Conservation (phyloP, 2,888 invertebrate genomes). For the Priocnemis perturbator region DNA sequence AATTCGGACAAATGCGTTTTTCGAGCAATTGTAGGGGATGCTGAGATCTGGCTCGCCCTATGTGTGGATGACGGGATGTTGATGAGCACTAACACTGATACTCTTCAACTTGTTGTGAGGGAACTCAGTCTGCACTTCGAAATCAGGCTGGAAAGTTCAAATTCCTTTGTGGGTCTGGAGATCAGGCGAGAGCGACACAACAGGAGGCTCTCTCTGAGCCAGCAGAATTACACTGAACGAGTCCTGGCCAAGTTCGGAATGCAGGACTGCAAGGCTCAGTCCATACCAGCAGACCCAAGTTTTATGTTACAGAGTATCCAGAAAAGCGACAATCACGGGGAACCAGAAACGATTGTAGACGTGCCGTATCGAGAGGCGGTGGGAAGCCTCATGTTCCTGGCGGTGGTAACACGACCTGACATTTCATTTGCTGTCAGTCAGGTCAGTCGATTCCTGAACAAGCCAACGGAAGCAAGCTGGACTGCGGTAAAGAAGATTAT, state of each 20-base stretch:
- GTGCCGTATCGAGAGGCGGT: background rate
- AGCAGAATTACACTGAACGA: background rate
- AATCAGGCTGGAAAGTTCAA: background rate
- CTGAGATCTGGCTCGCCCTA: background rate
- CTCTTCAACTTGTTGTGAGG: background rate
- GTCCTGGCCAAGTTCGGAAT: background rate
- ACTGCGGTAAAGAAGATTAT: constrained; percentile 37
- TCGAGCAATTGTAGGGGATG: background rate
- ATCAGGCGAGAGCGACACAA: background rate
- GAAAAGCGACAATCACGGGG: background rate
- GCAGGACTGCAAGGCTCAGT: background rate
- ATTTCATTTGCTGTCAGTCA: constrained; percentile 24
- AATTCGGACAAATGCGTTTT: constrained; percentile 7
- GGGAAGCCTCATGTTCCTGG: background rate
- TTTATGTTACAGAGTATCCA: background rate
- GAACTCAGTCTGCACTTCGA: background rate
- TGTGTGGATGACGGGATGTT: constrained; percentile 8
- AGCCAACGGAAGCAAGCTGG: constrained; percentile 13
- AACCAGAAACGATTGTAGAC: background rate
- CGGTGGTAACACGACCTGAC: constrained; percentile 12
- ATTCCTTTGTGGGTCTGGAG: background rate
- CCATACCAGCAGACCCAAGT: background rate
- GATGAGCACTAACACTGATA: background rate
- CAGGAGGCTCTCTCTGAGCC: background rate
- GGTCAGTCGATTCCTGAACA: constrained; percentile 11